Conservation (phyloP, 2,113 vertebrate genomes). For the Chamaea fasciata region DNA sequence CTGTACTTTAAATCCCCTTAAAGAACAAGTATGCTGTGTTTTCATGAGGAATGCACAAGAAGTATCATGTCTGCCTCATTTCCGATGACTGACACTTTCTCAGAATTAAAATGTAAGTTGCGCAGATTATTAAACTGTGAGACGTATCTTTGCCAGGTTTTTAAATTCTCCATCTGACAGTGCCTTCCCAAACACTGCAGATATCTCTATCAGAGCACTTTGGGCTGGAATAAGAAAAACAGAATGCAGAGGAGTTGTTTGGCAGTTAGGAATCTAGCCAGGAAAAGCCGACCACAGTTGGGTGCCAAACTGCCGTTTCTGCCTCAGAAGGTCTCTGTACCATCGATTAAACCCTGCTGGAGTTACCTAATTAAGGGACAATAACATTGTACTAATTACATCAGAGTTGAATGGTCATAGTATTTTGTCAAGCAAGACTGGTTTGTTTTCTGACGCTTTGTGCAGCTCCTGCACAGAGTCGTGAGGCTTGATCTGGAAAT, state of each 20-base stretch:
- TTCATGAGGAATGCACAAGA: neutral
- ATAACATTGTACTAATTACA: neutral
- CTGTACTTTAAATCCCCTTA: conserved; percentile 5
- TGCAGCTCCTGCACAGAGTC: neutral
- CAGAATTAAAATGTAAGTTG: neutral
- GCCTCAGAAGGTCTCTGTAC: neutral
- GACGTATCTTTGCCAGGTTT: neutral
- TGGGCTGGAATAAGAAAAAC: neutral
- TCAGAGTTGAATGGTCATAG: neutral
- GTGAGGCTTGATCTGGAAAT: neutral
- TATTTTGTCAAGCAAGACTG: neutral
- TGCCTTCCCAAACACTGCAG: neutral
- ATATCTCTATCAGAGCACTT: neutral
- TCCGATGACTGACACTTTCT: neutral
- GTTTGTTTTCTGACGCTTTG: neutral
- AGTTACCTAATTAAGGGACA: neutral
- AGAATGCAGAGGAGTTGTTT: neutral
- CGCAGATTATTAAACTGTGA: conserved; percentile 9
- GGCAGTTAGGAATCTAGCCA: neutral
- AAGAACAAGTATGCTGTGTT: neutral
- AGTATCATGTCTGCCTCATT: neutral
- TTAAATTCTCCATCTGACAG: neutral
- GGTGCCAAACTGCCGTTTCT: conserved; percentile 7
- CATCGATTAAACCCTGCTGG: neutral
- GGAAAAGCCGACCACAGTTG: neutral